Conservation (phyloP, 2,797 vertebrate genomes). For the Hyperoplus lanceolatus region DNA sequence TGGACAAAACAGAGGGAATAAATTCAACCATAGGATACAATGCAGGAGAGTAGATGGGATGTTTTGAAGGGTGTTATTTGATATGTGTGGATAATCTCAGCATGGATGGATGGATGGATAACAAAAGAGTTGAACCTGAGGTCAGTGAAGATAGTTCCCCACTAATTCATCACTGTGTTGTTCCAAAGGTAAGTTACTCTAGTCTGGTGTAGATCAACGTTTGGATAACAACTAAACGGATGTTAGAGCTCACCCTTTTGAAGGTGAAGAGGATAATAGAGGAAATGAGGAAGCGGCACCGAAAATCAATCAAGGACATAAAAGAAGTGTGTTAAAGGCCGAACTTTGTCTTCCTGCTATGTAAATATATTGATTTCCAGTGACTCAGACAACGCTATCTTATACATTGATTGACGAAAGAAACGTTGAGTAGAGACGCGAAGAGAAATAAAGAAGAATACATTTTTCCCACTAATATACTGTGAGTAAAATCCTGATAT, state of each 20-base stretch:
- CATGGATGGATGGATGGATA: slow-evolving; percentile 24
- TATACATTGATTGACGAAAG: neutral
- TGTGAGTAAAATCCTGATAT: neutral
- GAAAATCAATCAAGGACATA: neutral
- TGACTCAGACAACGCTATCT: neutral
- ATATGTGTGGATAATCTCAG: slow-evolving; percentile 49
- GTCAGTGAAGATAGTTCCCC: slow-evolving; percentile 31
- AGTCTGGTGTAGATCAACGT: neutral
- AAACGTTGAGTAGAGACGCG: neutral
- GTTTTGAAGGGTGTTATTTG: slow-evolving; percentile 44
- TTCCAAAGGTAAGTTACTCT: slow-evolving; percentile 10
- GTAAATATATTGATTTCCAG: neutral
- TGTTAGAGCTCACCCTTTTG: slow-evolving; percentile 14
- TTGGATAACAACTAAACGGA: slow-evolving; percentile 19
- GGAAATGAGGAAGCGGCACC: neutral
- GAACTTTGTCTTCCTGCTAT: neutral
- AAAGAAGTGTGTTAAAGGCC: neutral
- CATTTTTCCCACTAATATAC: neutral
- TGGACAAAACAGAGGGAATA: neutral
- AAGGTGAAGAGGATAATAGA: neutral
- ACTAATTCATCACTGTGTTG: slow-evolving; percentile 37
- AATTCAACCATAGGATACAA: neutral
- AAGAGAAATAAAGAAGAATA: neutral
- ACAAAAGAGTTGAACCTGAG: slow-evolving; percentile 52
- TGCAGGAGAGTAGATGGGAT: slow-evolving; percentile 4